Evolutionary conservation across 2,113 vertebrate species (phyloP), one percentile per base, ranked within the genome.

Genomic region (Thymallus thymallus): DNA sequence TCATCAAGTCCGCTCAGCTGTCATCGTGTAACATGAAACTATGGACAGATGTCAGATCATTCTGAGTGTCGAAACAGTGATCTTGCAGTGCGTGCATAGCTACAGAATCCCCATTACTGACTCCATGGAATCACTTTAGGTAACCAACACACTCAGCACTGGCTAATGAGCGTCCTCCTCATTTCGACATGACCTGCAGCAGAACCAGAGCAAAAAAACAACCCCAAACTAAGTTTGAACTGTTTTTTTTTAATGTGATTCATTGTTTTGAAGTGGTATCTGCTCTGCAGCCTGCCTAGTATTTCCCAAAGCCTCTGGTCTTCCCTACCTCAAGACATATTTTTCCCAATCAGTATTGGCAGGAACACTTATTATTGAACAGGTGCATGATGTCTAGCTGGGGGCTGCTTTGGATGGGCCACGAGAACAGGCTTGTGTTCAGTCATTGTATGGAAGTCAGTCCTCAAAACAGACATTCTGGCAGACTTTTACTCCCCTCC

Each of bases 1-100:
- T 68, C 45, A 79, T 79, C 46, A 46, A 68, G 69, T 22, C 55
- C 72, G 69, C 51, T 20, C 0, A 72, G 71, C 72, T 72, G 65
- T 78, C 63, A 82, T 83, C 48, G 69, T 65, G 69, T 84, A 78
- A 46, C 74, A 72, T 67, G 24, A 72, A 72, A 73, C 73, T 32
- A 68, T 51, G 72, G 22, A 65, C 75, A 41, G 48, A 77, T 74
- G 69, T 76, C 84, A 79, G 72, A 61, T 64, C 55, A 29, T 26
- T 30, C 61, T 48, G 18, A 0, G n/a, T 62, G 77, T 76, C 73
- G 74, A 80, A 78, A 80, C 73, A 18, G 18, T 64, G 32, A 58
- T 68, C 70, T 73, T 66, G 26, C 18, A 12, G 55, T 24, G 26
- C 6, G 72, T 60, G 22, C 72, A 55, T 68, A 72, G 74, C 80